Conservation (phyloP, 2,797 vertebrate species). For the Phoxinus dragarum region DNA sequence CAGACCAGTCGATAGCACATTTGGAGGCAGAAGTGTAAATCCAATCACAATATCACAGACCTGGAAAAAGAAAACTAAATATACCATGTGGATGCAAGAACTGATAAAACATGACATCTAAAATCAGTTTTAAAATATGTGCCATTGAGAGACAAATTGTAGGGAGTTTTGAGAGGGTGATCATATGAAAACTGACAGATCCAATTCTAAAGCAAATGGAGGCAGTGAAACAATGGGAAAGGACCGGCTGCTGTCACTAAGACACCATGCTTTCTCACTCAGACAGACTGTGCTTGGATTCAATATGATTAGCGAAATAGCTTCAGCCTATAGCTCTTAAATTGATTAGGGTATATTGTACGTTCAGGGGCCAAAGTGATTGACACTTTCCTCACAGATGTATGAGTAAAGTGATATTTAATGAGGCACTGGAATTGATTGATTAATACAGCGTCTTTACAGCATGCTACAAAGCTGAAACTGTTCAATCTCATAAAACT, state of each 20-base stretch:
- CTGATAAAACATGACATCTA: slow-evolving; percentile 36
- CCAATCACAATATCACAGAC: background rate
- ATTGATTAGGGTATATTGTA: slow-evolving; percentile 41
- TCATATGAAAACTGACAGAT: slow-evolving; percentile 46
- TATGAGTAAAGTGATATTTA: slow-evolving; percentile 35
- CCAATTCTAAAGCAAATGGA: slow-evolving; percentile 37
- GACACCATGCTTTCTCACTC: slow-evolving; percentile 12
- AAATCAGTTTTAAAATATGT: slow-evolving; percentile 27
- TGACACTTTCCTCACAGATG: slow-evolving; percentile 38
- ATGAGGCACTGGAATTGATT: slow-evolving; percentile 3
- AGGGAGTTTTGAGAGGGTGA: slow-evolving; percentile 30
- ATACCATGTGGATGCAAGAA: background rate
- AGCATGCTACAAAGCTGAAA: background rate
- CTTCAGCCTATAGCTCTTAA: slow-evolving; percentile 20
- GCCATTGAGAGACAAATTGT: slow-evolving; percentile 12
- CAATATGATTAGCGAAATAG: slow-evolving; percentile 27
- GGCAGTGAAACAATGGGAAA: slow-evolving; percentile 13
- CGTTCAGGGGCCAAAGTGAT: slow-evolving; percentile 33
- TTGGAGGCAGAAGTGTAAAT: slow-evolving; percentile 3
- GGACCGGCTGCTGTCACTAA: slow-evolving; percentile 13
- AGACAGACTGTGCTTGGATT: slow-evolving; percentile 20
- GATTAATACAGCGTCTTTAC: background rate
- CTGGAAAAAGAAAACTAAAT: slow-evolving; percentile 16
- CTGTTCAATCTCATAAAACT: slow-evolving; percentile 15
- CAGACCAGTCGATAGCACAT: background rate